Conservation (phyloP, 2,113 vertebrate species). For the Halichoeres trimaculatus region DNA sequence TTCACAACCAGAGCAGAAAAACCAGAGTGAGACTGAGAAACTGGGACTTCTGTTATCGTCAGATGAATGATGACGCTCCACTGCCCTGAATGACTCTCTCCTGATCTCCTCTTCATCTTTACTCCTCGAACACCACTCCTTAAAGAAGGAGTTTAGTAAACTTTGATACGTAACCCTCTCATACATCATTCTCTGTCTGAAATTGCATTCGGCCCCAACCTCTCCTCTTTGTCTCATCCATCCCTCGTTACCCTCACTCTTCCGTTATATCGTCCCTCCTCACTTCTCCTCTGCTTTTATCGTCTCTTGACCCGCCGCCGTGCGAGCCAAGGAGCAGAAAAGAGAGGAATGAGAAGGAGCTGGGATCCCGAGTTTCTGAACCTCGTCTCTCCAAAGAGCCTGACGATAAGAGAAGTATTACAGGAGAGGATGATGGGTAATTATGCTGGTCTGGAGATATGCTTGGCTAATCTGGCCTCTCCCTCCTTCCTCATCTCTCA, state of each 20-base stretch:
- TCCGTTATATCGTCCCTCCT: neutral
- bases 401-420: conserved; percentile 55
- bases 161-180: neutral
- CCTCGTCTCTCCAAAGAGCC: conserved; percentile 40
- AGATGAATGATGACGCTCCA: no score
- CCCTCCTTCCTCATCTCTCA: conserved; percentile 25
- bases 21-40: no score
- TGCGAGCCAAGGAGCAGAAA: neutral
- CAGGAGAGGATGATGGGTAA: conserved; percentile 67
- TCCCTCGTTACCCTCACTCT: neutral
- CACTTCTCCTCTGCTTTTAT: neutral
- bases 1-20: no score
- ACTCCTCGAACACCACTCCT: neutral
- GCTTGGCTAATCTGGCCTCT: conserved; percentile 51
- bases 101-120: no score
- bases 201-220: neutral
- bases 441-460: conserved; percentile 60
- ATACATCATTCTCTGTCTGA: no score
- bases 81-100: no score
- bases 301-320: conserved; percentile 1
- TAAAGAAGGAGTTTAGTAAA: neutral
- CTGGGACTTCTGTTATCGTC: no score
- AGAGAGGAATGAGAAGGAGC: conserved; percentile 7
- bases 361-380: conserved; percentile 31
- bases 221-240: neutral